phyloP scores from a whole-genome alignment of 2,888 invertebrate genomes.

The Tubulanus polymorphus region DNA sequence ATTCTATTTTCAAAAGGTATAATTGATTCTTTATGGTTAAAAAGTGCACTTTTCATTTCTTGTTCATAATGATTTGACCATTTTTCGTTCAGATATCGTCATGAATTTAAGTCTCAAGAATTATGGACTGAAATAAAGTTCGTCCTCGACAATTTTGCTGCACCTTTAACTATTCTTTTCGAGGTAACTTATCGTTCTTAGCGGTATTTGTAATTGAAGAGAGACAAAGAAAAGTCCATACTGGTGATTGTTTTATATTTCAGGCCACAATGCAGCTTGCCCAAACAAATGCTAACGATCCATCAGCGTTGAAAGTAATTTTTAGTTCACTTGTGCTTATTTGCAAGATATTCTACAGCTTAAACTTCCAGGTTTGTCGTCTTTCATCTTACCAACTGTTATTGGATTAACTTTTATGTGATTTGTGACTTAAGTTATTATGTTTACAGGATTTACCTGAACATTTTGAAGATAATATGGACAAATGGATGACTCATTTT shows the following conservation, averaged over 20 bases:
- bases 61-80: too few relatives aligned
- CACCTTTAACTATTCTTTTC: conserved; percentile 88
- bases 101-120: conserved; percentile 89
- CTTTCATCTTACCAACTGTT: background rate
- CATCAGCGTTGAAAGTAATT: conserved; percentile 73
- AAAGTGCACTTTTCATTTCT: background rate
- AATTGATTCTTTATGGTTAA: background rate
- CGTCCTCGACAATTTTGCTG: conserved; percentile 88
- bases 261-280: conserved; percentile 82
- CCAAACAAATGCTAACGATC: conserved; percentile 72
- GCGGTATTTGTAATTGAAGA: background rate
- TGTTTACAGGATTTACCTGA: conserved; percentile 80
- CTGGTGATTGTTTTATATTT: conserved; percentile 9
- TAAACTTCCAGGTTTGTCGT: conserved; percentile 77
- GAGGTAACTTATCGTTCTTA: conserved; percentile 59
- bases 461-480: conserved; percentile 98
- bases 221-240: background rate
- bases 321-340: conserved; percentile 84
- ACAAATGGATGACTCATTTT: conserved; percentile 89
- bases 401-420: background rate
- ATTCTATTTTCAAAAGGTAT: conserved; percentile 86
- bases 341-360: conserved; percentile 92
- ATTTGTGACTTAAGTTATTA: conserved; percentile 1
- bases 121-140: conserved; percentile 97
- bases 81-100: conserved; percentile 68